Conservation (phyloP, 2,797 vertebrate species). For the Huso huso region DNA sequence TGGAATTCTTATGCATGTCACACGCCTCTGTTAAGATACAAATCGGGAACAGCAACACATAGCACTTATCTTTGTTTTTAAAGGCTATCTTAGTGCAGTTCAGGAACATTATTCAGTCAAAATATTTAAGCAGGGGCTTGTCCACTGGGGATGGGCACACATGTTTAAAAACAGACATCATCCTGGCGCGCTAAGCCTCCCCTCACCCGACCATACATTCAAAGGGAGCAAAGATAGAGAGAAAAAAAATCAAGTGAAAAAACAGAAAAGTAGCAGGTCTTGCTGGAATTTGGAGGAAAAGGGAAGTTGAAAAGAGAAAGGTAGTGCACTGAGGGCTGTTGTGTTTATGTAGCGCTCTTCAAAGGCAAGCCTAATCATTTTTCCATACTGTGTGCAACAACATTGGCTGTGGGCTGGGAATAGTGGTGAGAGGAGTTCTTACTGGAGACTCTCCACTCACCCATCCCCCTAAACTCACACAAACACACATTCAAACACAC, state of each 20-base stretch:
- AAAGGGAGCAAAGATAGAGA: conserved; percentile 29
- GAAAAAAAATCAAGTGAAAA: conserved; percentile 50
- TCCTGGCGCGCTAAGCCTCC: conserved; percentile 2
- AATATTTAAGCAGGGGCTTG: conserved; percentile 48
- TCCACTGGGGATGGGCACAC: conserved; percentile 6
- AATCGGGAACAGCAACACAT: conserved; percentile 42
- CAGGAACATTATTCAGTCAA: conserved; percentile 5
- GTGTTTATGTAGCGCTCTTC: conserved; percentile 71
- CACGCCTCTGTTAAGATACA: conserved; percentile 21
- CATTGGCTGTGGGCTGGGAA: conserved; percentile 14
- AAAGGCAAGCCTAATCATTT: conserved; percentile 68
- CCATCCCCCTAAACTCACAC: too few species aligned
- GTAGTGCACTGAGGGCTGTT: conserved; percentile 56
- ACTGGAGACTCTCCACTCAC: not conserved
- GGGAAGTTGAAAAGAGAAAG: conserved; percentile 43
- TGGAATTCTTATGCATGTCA: not conserved
- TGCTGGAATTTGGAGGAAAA: conserved; percentile 42
- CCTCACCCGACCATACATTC: conserved; percentile 28
- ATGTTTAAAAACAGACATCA: conserved; percentile 4
- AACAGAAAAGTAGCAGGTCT: conserved; percentile 43
- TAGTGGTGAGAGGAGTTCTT: conserved; percentile 24
- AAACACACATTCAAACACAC: too few species aligned
- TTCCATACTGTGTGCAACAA: conserved; percentile 54
- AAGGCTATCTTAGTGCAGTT: conserved; percentile 28
- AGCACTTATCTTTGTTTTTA: conserved; percentile 23